Evolutionary conservation across 2,797 vertebrate species (phyloP).

Genomic region (Hafferia zeledoni): DNA sequence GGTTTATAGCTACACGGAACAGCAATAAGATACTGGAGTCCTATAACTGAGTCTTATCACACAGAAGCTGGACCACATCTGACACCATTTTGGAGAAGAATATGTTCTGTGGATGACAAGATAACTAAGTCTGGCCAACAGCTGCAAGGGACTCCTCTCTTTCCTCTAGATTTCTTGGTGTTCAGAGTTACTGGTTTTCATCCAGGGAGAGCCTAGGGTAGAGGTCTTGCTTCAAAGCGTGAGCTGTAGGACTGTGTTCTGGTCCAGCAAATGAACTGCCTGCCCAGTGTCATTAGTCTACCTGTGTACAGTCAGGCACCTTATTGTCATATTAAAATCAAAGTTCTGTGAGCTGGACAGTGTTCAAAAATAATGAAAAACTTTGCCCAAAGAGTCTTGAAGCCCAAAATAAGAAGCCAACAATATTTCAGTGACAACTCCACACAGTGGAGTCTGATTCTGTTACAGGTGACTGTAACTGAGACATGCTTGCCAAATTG

Average conservation of each 20-base stretch:
- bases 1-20: too few relatives aligned
- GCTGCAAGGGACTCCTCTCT: neutral
- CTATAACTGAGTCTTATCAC: neutral
- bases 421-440: neutral
- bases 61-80: neutral
- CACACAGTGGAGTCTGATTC: neutral
- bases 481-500: neutral
- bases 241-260: neutral
- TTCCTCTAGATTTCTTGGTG: neutral
- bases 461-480: neutral
- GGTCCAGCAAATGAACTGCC: neutral
- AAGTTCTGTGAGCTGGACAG: neutral
- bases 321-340: neutral
- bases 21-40: neutral
- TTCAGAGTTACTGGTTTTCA: neutral
- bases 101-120: neutral
- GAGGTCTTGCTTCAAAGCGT: neutral
- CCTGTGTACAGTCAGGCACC: neutral
- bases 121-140: neutral
- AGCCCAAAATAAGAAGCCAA: neutral
- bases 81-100: neutral
- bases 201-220: neutral
- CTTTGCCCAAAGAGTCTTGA: neutral
- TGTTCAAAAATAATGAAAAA: neutral
- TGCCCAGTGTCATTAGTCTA: neutral